phyloP scores from a whole-genome alignment of 1,140 invertebrate species.

The Drosophila cardini region DNA sequence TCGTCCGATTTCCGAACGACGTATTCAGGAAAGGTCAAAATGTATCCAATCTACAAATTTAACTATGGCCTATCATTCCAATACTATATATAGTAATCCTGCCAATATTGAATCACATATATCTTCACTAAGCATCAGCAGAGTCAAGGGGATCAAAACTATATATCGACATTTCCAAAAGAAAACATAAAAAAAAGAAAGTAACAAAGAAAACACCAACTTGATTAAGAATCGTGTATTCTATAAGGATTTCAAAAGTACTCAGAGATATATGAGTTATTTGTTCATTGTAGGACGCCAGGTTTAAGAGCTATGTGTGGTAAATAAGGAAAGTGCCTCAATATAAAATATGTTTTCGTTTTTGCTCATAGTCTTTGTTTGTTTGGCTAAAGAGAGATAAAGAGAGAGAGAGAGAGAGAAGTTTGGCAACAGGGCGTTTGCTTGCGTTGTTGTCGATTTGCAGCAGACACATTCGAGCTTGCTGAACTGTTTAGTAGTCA shows the following conservation, averaged over 20 bases:
- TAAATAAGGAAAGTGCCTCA: slow-evolving; percentile 44
- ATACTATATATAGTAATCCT: background rate
- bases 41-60: background rate
- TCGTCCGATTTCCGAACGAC: no score
- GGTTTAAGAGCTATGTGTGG: slow-evolving; percentile 26
- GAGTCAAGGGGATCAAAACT: background rate
- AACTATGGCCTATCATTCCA: slow-evolving; percentile 1
- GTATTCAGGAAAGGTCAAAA: background rate
- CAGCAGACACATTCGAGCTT: slow-evolving; percentile 1
- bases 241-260: background rate
- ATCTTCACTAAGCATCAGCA: background rate
- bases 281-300: background rate
- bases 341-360: slow-evolving; percentile 14
- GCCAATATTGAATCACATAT: background rate
- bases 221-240: background rate
- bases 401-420: background rate
- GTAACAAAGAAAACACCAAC: slow-evolving; percentile 1
- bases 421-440: slow-evolving; percentile 8
- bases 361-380: background rate
- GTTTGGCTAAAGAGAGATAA: no score
- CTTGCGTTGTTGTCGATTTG: slow-evolving; percentile 40
- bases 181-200: slow-evolving; percentile 1
- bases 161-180: background rate
- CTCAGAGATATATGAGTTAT: background rate
- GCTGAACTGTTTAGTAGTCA: slow-evolving; percentile 19